Evolutionary conservation across 2,113 vertebrate genomes (phyloP), one percentile per base, ranked within the genome.

Genomic region (Urocitellus parryii): DNA sequence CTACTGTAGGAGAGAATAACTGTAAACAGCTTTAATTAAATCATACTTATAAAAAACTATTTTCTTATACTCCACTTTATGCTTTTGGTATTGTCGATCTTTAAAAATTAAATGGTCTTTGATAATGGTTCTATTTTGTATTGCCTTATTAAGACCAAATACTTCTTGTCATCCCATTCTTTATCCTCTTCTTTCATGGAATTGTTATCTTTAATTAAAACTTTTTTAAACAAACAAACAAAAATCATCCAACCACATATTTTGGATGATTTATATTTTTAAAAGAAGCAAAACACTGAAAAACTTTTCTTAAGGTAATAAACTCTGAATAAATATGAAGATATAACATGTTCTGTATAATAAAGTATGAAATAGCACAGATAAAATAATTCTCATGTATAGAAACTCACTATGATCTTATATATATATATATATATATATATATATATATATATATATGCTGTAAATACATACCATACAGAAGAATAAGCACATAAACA

Each of bases 101-200:
- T 97, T 97, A 97, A 74, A 80, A 93, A 97, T 97, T 95, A 96
- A 97, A 97, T 65, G 90, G 89, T 97, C 97, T 98, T 98, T 96
- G 97, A 97, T 98, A 98, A 97, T 80, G 91, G 97, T 94, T 97
- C 96, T 96, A 96, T 98, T 98, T 98, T 98, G 95, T 98, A 98
- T 98, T 98, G 98, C 98, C 98, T 98, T 97, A 96, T 98, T 98
- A 98, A 98, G 98, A 98, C 97, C 98, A 98, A 98, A 98, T 96
- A 95, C 98, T 98, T 98, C 98, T 82, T 97, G 98, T 96, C 98
- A 96, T 97, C 94, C 70, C 94, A 51, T 77, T 96, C 93, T 96
- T 96, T 96, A 82, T 53, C 97, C 94, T 96, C 70, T 96, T 84
- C 93, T 98, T 96, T 97, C 96, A 88, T 89, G 96, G 97, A 97